phyloP scores from a whole-genome alignment of 2,888 invertebrate genomes.

The Diogma glabrata region DNA sequence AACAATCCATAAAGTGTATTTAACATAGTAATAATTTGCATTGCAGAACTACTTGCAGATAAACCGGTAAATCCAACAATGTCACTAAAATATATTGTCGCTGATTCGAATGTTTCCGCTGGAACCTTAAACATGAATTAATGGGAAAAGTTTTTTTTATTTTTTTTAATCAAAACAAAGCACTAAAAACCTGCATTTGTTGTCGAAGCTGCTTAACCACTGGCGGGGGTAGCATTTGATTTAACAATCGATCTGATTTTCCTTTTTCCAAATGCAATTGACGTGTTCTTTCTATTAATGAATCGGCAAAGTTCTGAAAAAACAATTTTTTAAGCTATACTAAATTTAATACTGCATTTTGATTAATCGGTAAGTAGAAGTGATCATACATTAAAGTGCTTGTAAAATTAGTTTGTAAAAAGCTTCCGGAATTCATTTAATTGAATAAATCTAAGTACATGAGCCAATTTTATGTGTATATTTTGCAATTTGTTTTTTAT shows the following conservation, averaged over 20 bases:
- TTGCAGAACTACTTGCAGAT: conserved; percentile 49
- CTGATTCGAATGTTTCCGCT: conserved; percentile 53
- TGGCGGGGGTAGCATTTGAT: conserved; percentile 45
- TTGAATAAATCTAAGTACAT: no score
- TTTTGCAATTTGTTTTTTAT: no score
- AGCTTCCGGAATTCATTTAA: no score
- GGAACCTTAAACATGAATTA: conserved; percentile 39
- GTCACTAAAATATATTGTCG: conserved; percentile 60
- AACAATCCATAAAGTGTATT: conserved; percentile 64
- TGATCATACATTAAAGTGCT: no score
- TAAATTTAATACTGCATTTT: background rate
- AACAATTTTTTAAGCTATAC: background rate
- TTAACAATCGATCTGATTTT: conserved; percentile 45
- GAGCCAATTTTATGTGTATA: background rate
- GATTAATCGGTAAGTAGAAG: no score
- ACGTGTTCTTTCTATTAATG: conserved; percentile 40
- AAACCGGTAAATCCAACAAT: conserved; percentile 57
- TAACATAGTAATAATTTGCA: conserved; percentile 53
- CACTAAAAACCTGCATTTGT: conserved; percentile 37
- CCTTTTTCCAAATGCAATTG: conserved; percentile 43
- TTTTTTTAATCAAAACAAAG: background rate
- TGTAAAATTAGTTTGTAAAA: no score
- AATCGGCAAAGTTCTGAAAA: conserved; percentile 39
- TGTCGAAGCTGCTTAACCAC: conserved; percentile 43
- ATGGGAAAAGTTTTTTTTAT: background rate